phyloP scores from a whole-genome alignment of 2,888 invertebrate genomes.

The Anticlea derivata region DNA sequence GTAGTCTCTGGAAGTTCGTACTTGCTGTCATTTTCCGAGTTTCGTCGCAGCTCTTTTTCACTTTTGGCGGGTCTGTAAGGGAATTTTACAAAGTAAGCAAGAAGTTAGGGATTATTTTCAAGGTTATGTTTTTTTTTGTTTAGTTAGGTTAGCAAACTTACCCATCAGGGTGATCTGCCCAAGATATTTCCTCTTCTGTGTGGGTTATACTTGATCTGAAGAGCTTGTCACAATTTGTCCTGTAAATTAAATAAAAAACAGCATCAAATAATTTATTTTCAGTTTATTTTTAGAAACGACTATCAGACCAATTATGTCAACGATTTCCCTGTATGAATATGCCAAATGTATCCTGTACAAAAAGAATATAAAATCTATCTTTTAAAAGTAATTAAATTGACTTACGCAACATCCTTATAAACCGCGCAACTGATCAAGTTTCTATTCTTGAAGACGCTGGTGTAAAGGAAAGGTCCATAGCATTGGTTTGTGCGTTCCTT shows the following conservation, averaged over 20 bases:
- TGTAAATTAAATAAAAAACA: conserved; percentile 37
- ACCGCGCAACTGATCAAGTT: conserved; percentile 62
- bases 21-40: conserved; percentile 33
- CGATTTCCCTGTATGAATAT: no score
- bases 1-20: conserved; percentile 5
- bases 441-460: conserved; percentile 61
- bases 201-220: conserved; percentile 60
- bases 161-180: conserved; percentile 67
- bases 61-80: conserved; percentile 56
- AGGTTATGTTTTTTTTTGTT: no score
- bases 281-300: no score
- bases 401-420: conserved; percentile 56
- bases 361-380: no score
- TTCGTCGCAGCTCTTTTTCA: conserved; percentile 47
- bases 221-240: conserved; percentile 55
- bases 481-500: conserved; percentile 60
- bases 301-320: no score
- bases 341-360: no score
- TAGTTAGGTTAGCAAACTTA: conserved; percentile 33
- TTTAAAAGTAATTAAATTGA: background rate
- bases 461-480: conserved; percentile 66
- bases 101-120: no score
- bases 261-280: background rate
- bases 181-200: conserved; percentile 53
- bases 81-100: background rate